Conservation (phyloP, 2,113 vertebrate species). For the Tinamus guttatus region DNA sequence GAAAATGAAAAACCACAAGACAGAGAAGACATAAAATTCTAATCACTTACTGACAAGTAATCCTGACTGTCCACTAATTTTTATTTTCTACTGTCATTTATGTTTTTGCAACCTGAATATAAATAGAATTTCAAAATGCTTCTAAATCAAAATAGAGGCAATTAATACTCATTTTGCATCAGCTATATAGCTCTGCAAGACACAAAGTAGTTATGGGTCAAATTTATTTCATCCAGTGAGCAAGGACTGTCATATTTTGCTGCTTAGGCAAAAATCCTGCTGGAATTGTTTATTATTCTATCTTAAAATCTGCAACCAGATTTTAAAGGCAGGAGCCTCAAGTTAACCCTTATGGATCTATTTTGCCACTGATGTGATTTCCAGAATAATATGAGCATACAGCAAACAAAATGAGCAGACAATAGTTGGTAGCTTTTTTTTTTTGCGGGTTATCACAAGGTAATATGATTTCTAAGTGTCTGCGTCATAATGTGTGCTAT, state of each 20-base stretch:
- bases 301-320: background rate
- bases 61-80: background rate
- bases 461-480: background rate
- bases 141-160: background rate
- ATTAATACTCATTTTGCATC: background rate
- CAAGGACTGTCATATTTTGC: background rate
- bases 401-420: background rate
- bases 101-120: background rate
- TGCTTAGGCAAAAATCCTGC: background rate
- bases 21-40: background rate
- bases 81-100: background rate
- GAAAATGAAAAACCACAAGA: background rate
- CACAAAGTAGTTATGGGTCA: background rate
- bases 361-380: background rate
- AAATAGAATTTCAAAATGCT: background rate
- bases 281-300: background rate
- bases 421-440: background rate
- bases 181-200: background rate
- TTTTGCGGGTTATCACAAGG: background rate
- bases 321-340: background rate
- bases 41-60: background rate
- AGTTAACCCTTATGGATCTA: background rate
- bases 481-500: background rate
- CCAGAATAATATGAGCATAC: background rate
- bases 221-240: background rate